Conservation (phyloP, 2,797 vertebrate species). For the Danio albolineatus region DNA sequence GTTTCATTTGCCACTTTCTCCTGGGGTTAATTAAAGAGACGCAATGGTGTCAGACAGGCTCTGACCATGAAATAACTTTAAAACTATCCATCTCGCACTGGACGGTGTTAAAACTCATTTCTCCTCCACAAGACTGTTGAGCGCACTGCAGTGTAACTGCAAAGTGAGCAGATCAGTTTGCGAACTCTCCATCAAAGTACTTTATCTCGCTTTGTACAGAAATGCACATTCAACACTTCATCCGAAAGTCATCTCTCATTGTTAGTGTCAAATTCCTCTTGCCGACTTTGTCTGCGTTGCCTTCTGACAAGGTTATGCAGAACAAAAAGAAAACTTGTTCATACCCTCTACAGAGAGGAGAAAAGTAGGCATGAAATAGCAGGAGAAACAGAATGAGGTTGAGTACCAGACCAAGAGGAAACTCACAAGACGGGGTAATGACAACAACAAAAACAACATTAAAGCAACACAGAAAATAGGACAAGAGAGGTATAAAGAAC, state of each 20-base stretch:
- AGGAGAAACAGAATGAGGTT: not conserved
- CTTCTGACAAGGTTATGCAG: constrained; percentile 44
- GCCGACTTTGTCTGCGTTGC: constrained; percentile 4
- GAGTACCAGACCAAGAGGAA: not conserved
- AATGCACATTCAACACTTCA: constrained; percentile 35
- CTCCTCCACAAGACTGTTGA: not conserved
- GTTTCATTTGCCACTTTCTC: constrained; percentile 68
- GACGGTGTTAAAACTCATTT: not conserved
- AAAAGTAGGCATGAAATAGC: constrained; percentile 8
- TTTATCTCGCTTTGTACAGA: constrained; percentile 33
- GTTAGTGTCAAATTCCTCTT: constrained; percentile 28
- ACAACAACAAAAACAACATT: constrained; percentile 1
- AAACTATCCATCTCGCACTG: not conserved
- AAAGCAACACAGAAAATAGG: constrained; percentile 63
- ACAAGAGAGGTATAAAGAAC: constrained; percentile 53
- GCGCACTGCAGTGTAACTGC: constrained; percentile 2
- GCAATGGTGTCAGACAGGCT: constrained; percentile 2
- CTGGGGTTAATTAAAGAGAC: constrained; percentile 71
- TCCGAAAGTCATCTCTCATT: constrained; percentile 39
- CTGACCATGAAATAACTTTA: not conserved
- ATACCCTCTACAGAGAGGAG: constrained; percentile 6
- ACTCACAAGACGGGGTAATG: not conserved
- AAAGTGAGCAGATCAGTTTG: constrained; percentile 27
- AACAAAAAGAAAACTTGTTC: constrained; percentile 52
- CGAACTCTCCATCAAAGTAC: constrained; percentile 30